phyloP scores from a whole-genome alignment of 2,113 vertebrate species.

The Brachionichthys hirsutus region DNA sequence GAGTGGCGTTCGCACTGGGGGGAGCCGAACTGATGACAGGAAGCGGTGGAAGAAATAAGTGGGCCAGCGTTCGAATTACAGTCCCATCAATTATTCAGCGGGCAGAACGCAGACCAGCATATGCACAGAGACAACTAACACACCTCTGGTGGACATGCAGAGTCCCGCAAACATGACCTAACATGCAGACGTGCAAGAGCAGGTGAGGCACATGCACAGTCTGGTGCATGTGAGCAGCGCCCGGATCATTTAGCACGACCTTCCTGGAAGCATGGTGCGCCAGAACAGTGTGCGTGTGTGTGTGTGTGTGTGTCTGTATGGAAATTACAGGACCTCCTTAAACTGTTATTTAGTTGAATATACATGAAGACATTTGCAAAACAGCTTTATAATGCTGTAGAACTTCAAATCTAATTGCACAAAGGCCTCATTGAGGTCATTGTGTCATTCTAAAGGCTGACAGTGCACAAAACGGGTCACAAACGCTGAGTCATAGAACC shows the following conservation, averaged over 20 bases:
- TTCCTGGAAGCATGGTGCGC: neutral
- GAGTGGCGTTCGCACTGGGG: conserved; percentile 6
- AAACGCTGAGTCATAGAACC: no score
- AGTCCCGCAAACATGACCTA: neutral
- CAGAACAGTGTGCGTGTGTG: neutral
- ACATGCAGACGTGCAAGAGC: neutral
- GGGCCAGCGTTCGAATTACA: conserved; percentile 60
- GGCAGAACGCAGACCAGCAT: conserved; percentile 22
- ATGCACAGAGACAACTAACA: conserved; percentile 49
- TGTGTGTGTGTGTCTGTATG: no score
- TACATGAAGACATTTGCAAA: neutral
- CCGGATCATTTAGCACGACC: no score
- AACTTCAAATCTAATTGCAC: neutral
- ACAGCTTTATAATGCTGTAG: neutral
- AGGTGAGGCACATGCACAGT: neutral
- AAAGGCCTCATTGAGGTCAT: neutral
- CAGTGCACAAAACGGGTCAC: no score
- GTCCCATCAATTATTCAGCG: conserved; percentile 73
- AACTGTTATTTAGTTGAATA: neutral
- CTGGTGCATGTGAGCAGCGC: neutral
- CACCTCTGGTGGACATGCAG: neutral
- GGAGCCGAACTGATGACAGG: conserved; percentile 46
- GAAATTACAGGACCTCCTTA: no score
- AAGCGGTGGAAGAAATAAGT: conserved; percentile 24
- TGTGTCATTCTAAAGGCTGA: neutral